Conservation (phyloP, 2,888 invertebrate genomes). For the Melanotus villosus region DNA sequence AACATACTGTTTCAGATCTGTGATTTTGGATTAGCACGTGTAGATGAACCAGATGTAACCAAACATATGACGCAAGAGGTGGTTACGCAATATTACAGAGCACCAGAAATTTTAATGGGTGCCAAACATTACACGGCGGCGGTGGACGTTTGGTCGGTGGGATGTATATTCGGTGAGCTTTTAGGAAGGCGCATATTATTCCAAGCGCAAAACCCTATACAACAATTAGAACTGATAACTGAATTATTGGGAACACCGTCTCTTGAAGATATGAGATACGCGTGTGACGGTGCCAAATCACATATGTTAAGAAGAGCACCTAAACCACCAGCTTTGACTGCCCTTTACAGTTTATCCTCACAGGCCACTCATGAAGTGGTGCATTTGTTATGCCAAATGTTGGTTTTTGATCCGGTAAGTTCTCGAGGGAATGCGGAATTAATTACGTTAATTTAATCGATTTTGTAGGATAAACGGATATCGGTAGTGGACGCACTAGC, state of each 20-base stretch:
- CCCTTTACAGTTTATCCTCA: constrained; percentile 89
- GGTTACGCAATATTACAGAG: constrained; percentile 99
- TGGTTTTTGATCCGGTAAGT: constrained; percentile 97
- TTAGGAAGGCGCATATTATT: constrained; percentile 96
- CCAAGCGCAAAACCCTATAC: constrained; percentile 97
- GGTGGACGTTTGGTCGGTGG: constrained; percentile 99
- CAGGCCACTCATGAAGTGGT: constrained; percentile 99
- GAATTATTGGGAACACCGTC: constrained; percentile 97
- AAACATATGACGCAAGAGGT: constrained; percentile 99
- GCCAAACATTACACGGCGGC: constrained; percentile 97
- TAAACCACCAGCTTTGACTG: constrained; percentile 89
- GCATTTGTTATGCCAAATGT: constrained; percentile 96
- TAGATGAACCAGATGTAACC: constrained; percentile 94
- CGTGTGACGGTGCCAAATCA: constrained; percentile 94
- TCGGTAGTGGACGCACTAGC: constrained; percentile 95
- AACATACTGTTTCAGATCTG: constrained; percentile 80
- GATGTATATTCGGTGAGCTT: constrained; percentile 99
- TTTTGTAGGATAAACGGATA: constrained; percentile 90
- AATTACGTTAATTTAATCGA: no score
- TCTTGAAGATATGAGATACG: constrained; percentile 96
- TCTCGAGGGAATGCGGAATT: no score
- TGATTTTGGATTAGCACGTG: constrained; percentile 98
- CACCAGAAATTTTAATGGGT: constrained; percentile 99
- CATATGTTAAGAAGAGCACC: constrained; percentile 92
- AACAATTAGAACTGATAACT: constrained; percentile 97